Evolutionary conservation across 2,888 invertebrate genomes (phyloP), one percentile per base, ranked within the genome.

Genomic region (Netelia inedita): DNA sequence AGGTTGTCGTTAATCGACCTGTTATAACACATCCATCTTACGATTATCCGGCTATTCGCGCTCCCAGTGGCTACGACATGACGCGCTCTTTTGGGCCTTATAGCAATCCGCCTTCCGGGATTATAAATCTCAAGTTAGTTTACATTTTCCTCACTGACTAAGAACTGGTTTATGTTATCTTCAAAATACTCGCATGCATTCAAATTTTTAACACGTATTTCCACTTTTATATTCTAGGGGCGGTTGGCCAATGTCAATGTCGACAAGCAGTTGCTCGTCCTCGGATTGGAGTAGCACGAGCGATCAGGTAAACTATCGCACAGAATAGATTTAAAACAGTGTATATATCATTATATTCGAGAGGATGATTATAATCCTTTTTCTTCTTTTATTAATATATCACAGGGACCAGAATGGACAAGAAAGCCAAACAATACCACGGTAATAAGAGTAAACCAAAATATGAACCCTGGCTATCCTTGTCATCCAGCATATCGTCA

Each of bases 1-100:
- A 94, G 94, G 88, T 94, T 92, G 87, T 95, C 94, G 91, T 93
- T 90, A 91, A 93, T 88, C 80, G 97, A 97, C 93, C 92, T 50
- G 88, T 90, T 11, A 78, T 84, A 11, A 23, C 79, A 9, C 79
- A 86, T 82, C 87, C 87, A 75, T 88, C 90, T 2, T 93, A 93
- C 87, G 93, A 93, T 85, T 92, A 91, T 66, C 92, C 93, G 19
- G 92, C 93, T 57, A 89, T 92, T 81, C 91, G 93, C 11, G 92
- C 92, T 65, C 91, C 93, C 61, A 93, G 92, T 74, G 93, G 93
- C 19, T 93, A 93, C 85, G 93, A 93, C 79, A 82, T 85, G 82
- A 82, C 82, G 59, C 85, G 85, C n/a, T 85, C 85, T 14, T 85
- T 85, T 41, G 85, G 85, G 21, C 79, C 85, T 8, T 85, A 85